Conservation (phyloP, 2,113 vertebrate species). For the Anser brachyrhynchus region DNA sequence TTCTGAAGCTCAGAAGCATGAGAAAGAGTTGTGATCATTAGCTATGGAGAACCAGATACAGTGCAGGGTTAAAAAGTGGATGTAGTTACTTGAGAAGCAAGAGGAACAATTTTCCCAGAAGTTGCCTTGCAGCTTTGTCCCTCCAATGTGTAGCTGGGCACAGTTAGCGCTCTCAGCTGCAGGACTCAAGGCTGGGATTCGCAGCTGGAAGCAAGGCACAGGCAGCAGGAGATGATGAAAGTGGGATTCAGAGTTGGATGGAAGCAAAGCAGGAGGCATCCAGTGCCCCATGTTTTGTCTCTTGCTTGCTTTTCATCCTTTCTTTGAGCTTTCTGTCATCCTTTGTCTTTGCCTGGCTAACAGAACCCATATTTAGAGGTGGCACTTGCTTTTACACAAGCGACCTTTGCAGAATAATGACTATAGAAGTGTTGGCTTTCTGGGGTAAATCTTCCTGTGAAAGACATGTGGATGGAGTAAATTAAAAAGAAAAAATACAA, state of each 20-base stretch:
- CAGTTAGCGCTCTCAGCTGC: background rate
- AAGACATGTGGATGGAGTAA: background rate
- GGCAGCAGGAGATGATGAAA: background rate
- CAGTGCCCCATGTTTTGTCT: background rate
- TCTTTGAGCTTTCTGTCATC: rapidly evolving
- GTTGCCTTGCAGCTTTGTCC: background rate
- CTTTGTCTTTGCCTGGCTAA: background rate
- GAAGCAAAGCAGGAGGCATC: rapidly evolving
- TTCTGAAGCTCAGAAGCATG: background rate
- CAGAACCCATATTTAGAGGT: background rate
- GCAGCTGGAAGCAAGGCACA: background rate
- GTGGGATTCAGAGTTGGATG: background rate
- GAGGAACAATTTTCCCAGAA: background rate
- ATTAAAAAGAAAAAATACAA: background rate
- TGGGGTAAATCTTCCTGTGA: background rate
- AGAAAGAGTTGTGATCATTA: background rate
- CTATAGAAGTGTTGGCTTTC: background rate
- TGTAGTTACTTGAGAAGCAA: background rate
- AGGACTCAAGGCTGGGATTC: background rate
- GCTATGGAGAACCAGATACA: background rate
- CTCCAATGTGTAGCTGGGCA: background rate
- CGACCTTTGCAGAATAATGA: background rate
- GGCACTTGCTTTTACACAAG: background rate
- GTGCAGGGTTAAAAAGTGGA: background rate
- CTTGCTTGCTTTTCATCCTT: background rate